phyloP scores from a whole-genome alignment of 2,888 invertebrate genomes.

The Habroteleia sp. region DNA sequence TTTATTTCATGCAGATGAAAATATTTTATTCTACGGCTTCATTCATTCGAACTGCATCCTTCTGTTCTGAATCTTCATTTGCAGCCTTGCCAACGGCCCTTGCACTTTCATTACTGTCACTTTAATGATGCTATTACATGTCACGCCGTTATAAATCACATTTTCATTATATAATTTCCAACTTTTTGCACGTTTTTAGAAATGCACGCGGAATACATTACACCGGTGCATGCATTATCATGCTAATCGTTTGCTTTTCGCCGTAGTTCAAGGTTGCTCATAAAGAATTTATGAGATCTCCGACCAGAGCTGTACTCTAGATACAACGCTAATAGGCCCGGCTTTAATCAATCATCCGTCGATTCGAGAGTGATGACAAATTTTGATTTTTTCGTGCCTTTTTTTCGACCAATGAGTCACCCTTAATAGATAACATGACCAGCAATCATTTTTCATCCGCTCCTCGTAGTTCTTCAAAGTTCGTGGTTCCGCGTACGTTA shows the following conservation, averaged over 20 bases:
- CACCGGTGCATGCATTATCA: constrained; percentile 36
- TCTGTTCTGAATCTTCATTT: constrained; percentile 19
- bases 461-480: neutral
- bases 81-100: constrained; percentile 9
- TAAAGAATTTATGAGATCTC: constrained; percentile 40
- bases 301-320: constrained; percentile 1
- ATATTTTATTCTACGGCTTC: constrained; percentile 40
- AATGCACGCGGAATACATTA: constrained; percentile 38
- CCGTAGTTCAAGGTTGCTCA: constrained; percentile 53
- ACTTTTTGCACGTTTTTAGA: constrained; percentile 40
- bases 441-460: constrained; percentile 21
- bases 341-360: constrained; percentile 35
- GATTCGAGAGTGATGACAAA: constrained; percentile 14
- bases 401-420: neutral
- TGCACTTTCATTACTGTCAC: constrained; percentile 36
- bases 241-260: constrained; percentile 29
- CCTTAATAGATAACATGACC: constrained; percentile 2
- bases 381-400: constrained; percentile 3
- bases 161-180: constrained; percentile 46
- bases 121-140: constrained; percentile 43
- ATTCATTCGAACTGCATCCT: constrained; percentile 23
- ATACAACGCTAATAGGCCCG: constrained; percentile 7
- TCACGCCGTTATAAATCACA: constrained; percentile 44
- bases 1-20: constrained; percentile 55
- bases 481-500: neutral